A percentile compares a stretch with the other conserved stretches of the same genome.
phyloP scores from a whole-genome alignment of 1,140 invertebrate species.

The Drosophila suzukii region DNA sequence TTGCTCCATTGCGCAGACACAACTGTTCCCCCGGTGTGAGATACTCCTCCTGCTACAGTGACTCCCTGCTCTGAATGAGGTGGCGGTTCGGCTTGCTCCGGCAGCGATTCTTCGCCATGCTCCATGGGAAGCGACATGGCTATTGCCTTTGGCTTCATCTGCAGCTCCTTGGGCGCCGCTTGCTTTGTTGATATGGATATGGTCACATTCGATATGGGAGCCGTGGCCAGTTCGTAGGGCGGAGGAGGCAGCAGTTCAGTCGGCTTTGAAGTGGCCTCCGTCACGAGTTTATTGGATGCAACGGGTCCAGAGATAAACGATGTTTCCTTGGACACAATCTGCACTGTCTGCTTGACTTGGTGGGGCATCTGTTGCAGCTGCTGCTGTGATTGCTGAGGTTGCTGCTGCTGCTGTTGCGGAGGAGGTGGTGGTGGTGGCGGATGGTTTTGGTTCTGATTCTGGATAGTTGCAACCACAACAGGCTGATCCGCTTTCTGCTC shows the following conservation, averaged over 20 bases:
- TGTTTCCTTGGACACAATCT: slow-evolving; percentile 85
- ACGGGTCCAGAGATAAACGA: slow-evolving; percentile 83
- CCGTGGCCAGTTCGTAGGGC: slow-evolving; percentile 64
- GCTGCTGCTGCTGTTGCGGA: slow-evolving; percentile 21
- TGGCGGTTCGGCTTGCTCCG: slow-evolving; percentile 16
- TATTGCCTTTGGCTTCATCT: slow-evolving; percentile 29
- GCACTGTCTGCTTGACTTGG: slow-evolving; percentile 60
- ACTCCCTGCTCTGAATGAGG: slow-evolving; percentile 9
- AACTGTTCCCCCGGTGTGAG: background rate
- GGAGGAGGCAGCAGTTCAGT: slow-evolving; percentile 54
- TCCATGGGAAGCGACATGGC: slow-evolving; percentile 27
- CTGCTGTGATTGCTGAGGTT: slow-evolving; percentile 48
- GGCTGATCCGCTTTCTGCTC: slow-evolving; percentile 20
- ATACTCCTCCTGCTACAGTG: background rate
- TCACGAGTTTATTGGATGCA: slow-evolving; percentile 1
- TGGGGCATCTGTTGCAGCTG: slow-evolving; percentile 32
- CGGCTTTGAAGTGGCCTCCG: slow-evolving; percentile 22
- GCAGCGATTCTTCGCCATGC: slow-evolving; percentile 13
- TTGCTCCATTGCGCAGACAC: slow-evolving; percentile 12
- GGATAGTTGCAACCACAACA: background rate
- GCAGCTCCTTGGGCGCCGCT: slow-evolving; percentile 41
- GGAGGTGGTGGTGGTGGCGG: slow-evolving; percentile 39
- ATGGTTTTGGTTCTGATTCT: slow-evolving; percentile 41
- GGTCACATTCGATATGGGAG: slow-evolving; percentile 59
- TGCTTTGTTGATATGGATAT: slow-evolving; percentile 72